Evolutionary conservation across 2,113 vertebrate genomes (phyloP).

Genomic region (Engystomops pustulosus): DNA sequence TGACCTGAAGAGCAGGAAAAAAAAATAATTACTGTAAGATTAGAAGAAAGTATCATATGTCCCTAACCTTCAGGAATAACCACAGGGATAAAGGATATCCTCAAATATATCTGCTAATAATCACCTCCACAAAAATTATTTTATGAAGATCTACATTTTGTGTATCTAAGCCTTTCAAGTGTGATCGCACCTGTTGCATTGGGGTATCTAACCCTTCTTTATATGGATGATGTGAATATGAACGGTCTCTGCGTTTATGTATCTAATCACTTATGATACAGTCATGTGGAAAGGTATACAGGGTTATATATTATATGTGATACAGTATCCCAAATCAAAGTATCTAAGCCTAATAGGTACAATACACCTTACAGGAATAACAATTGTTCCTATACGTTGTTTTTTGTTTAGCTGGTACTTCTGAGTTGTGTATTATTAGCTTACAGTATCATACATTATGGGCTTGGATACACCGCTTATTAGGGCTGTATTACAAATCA

Average conservation of each 20-base stretch:
- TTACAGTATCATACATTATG: too few species aligned
- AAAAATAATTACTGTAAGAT: not conserved
- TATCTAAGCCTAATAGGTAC: not conserved
- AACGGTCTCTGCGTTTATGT: too few species aligned
- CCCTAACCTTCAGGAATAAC: not conserved
- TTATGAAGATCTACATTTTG: not conserved
- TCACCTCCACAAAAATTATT: not conserved
- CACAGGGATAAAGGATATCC: too few species aligned
- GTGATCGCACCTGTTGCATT: not conserved
- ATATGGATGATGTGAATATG: too few species aligned
- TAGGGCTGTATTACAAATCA: too few species aligned
- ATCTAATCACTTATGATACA: too few species aligned
- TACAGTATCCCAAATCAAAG: not conserved
- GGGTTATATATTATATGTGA: not conserved
- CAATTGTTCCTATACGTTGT: too few species aligned
- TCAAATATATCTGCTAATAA: not conserved
- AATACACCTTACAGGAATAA: too few species aligned
- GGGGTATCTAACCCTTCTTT: not conserved
- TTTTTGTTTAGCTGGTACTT: too few species aligned
- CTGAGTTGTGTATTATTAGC: too few species aligned
- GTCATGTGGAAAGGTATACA: too few species aligned
- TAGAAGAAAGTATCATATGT: not conserved
- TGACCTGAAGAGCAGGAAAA: conserved; percentile 67
- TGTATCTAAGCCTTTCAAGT: not conserved
- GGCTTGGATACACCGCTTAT: too few species aligned